Conservation (phyloP, 2,888 invertebrate genomes). For the Trichopoda pennipes region DNA sequence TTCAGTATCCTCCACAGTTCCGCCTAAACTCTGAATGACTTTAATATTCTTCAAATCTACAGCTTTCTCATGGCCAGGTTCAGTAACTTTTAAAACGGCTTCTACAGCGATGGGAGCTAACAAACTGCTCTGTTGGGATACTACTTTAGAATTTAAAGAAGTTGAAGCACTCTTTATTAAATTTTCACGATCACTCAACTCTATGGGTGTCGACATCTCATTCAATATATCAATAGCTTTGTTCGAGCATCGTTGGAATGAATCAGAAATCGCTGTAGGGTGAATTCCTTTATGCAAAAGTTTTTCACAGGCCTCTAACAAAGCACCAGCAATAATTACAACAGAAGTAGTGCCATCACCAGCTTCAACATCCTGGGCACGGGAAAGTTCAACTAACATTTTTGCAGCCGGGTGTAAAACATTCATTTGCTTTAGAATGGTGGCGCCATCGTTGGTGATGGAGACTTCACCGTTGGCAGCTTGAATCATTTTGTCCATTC, state of each 20-base stretch:
- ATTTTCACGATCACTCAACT: conserved; percentile 92
- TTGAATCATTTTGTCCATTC: conserved; percentile 99
- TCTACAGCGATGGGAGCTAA: conserved; percentile 98
- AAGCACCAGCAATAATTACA: conserved; percentile 97
- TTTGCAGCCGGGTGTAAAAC: conserved; percentile 99
- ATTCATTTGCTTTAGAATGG: conserved; percentile 99
- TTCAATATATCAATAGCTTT: conserved; percentile 85
- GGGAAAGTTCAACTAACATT: conserved; percentile 99
- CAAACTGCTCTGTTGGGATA: conserved; percentile 97
- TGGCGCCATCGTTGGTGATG: conserved; percentile 99
- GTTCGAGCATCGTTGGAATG: conserved; percentile 88
- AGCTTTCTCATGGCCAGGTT: conserved; percentile 85
- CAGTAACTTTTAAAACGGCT: conserved; percentile 90
- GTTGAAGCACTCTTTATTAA: conserved; percentile 98
- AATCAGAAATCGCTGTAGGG: conserved; percentile 97
- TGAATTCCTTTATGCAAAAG: conserved; percentile 96
- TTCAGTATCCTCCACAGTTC: conserved; percentile 98
- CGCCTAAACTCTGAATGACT: conserved; percentile 97
- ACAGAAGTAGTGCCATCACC: conserved; percentile 99
- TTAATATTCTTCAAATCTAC: conserved; percentile 98
- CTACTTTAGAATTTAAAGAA: conserved; percentile 98
- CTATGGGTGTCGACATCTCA: conserved; percentile 92
- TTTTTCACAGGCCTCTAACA: conserved; percentile 96
- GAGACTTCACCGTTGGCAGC: conserved; percentile 98
- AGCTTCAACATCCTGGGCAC: conserved; percentile 99